phyloP scores from a whole-genome alignment of 2,888 invertebrate species.

The Pollenia amentaria region DNA sequence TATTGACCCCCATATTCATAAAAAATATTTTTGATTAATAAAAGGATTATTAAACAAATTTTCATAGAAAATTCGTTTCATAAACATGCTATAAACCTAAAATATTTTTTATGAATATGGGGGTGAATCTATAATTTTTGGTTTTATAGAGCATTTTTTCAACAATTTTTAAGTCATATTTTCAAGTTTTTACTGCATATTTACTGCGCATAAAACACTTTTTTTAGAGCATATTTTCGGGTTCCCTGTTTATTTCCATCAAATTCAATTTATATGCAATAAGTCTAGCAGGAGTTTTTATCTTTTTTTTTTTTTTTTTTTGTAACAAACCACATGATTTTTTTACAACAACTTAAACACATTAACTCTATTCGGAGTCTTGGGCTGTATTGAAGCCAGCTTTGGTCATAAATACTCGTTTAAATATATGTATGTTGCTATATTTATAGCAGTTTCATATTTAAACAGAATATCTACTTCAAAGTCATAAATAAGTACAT shows the following conservation, averaged over 20 bases:
- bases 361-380: neutral
- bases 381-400: slow-evolving; percentile 13
- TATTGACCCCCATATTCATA: too few relatives aligned
- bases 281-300: slow-evolving; percentile 38
- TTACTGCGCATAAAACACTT: too few relatives aligned
- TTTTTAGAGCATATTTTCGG: too few relatives aligned
- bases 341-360: neutral
- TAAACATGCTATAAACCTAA: too few relatives aligned
- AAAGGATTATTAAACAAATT: too few relatives aligned
- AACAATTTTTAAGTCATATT: too few relatives aligned
- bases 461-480: slow-evolving; percentile 26
- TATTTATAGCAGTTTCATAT: slow-evolving; percentile 22
- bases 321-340: slow-evolving; percentile 30
- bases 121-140: too few relatives aligned
- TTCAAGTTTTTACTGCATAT: too few relatives aligned
- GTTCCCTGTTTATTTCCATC: slow-evolving; percentile 54
- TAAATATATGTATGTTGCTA: neutral
- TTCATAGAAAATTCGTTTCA: too few relatives aligned
- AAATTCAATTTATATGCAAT: slow-evolving; percentile 76
- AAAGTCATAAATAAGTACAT: slow-evolving; percentile 65
- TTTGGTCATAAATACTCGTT: slow-evolving; percentile 27
- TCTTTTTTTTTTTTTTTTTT: neutral
- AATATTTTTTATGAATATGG: too few relatives aligned
- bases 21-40: too few relatives aligned
- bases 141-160: too few relatives aligned